Conservation (phyloP, 2,113 vertebrate genomes). For the Ariopsis seemanni region DNA sequence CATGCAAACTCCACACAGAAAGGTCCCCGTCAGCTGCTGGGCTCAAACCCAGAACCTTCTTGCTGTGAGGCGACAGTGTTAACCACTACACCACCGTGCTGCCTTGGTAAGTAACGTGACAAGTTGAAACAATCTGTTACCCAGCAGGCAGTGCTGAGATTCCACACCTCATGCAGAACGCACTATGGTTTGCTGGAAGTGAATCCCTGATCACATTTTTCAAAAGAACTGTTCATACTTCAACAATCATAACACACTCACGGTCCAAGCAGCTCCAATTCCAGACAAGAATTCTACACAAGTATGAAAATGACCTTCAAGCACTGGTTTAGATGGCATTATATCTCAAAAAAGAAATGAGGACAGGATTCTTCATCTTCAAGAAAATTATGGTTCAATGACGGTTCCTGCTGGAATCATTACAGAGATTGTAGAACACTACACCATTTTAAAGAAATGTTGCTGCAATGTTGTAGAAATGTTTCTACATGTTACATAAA, state of each 20-base stretch:
- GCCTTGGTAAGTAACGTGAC: neutral
- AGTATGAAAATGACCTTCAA: too few relatives aligned
- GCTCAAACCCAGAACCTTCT: too few relatives aligned
- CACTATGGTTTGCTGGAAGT: neutral
- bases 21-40: too few relatives aligned
- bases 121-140: neutral
- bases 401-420: neutral
- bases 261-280: too few relatives aligned
- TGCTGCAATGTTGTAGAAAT: neutral
- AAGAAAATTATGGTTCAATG: neutral
- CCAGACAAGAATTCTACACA: too few relatives aligned
- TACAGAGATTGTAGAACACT: neutral
- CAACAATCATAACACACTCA: too few relatives aligned
- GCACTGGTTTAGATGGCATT: too few relatives aligned
- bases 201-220: neutral
- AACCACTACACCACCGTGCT: too few relatives aligned
- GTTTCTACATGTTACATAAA: neutral
- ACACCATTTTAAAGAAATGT: neutral
- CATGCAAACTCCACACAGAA: too few relatives aligned
- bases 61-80: too few relatives aligned
- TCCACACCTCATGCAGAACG: neutral
- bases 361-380: too few relatives aligned
- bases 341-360: too few relatives aligned
- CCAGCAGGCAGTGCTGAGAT: neutral
- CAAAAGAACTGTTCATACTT: neutral